Percentiles rank a stretch among this genome's conserved stretches.
Evolutionary conservation across 2,888 invertebrate species (phyloP).

Genomic region (Morpho achilles): DNA sequence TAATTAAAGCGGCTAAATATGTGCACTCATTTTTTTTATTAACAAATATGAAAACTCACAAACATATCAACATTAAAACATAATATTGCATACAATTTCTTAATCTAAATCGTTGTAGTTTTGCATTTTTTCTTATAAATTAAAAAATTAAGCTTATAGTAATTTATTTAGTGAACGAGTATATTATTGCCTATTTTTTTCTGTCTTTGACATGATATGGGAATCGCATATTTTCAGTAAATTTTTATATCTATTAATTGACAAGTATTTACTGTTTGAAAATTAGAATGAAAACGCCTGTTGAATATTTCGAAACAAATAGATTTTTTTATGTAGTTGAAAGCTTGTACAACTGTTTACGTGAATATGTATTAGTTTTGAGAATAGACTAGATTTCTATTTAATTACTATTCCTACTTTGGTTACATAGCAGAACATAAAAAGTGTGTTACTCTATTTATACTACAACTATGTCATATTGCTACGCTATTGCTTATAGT

Average conservation of each 20-base stretch:
- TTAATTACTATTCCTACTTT: slow-evolving; percentile 33
- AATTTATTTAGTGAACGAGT: too few relatives aligned
- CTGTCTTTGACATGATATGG: too few relatives aligned
- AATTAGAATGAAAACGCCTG: too few relatives aligned
- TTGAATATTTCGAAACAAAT: too few relatives aligned
- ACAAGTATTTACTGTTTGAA: too few relatives aligned
- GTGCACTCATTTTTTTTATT: slow-evolving; percentile 19
- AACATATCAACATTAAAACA: slow-evolving; percentile 17
- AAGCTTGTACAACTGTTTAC: background rate
- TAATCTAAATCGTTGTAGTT: slow-evolving; percentile 17
- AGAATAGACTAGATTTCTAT: slow-evolving; percentile 32
- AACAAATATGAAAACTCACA: slow-evolving; percentile 23
- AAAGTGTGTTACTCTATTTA: too few relatives aligned
- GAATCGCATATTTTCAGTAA: too few relatives aligned
- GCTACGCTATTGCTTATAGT: too few relatives aligned
- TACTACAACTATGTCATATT: too few relatives aligned
- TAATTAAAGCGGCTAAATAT: background rate
- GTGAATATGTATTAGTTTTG: slow-evolving; percentile 1
- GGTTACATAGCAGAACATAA: slow-evolving; percentile 20
- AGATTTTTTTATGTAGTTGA: too few relatives aligned
- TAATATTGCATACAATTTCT: slow-evolving; percentile 15
- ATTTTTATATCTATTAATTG: too few relatives aligned
- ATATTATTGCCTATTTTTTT: too few relatives aligned
- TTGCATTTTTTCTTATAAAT: slow-evolving; percentile 3
- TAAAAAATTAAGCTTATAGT: background rate